Evolutionary conservation across 2,797 vertebrate genomes (phyloP), one percentile per base, ranked within the genome.

Genomic region (Spondyliosoma cantharus): DNA sequence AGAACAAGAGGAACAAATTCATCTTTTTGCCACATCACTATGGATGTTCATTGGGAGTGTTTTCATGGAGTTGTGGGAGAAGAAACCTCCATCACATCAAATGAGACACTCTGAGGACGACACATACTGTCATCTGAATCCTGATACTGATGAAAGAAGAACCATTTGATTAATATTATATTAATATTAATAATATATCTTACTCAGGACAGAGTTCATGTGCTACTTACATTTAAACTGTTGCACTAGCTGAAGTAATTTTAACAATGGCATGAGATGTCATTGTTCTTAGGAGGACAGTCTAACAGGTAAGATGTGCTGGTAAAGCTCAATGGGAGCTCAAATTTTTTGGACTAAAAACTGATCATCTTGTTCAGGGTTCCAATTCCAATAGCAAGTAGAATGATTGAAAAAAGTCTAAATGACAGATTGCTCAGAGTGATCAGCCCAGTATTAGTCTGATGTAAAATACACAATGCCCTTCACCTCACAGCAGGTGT

Each of bases 401-500:
- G 50, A 52, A 52, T 52, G 50, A 52, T 22, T 46, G 1, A 50
- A 52, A 52, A 24, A 43, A 19, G 27, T 3, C 5, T 59, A 1
- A 54, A 2, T 15, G 27, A 65, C 53, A 52, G 49, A 50, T 14
- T 42, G 22, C 7, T 24, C 6, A 43, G 8, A 16, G 27, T 50
- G 7, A 49, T 19, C 15, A 49, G 9, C 29, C 49, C 13, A 13
- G 1, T 56, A 19, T 45, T 17, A 54, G 4, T 63, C 61, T 22
- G 45, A 80, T 9, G 15, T 46, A 42, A 57, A 32, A 68, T 27
- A 71, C 46, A 85, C 71, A 76, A 48, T 65, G 54, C 8, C 43
- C 59, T 64, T 64, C 32, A 54, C 17, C 29, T 74, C 53, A 7
- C 58, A 64, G 66, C 58, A 82, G 76, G 76, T 82, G 76, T 71